Percentiles rank a stretch among this genome's conserved stretches.
Conservation (phyloP, 2,797 vertebrate genomes). For the Monodelphis domestica region DNA sequence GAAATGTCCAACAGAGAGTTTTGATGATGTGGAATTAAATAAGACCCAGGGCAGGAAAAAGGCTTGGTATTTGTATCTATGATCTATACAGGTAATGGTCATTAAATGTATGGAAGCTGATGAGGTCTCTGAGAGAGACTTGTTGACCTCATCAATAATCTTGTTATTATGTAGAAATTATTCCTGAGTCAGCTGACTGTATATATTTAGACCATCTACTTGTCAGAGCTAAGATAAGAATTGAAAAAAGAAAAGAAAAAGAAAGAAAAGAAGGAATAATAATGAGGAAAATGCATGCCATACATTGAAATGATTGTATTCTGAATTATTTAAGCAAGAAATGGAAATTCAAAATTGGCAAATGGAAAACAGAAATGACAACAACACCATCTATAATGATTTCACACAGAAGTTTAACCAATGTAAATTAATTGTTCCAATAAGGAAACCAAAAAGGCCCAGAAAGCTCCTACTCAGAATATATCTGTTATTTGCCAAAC, state of each 20-base stretch:
- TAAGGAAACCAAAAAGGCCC: background rate
- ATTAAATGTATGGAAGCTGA: background rate
- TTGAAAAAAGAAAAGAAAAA: background rate
- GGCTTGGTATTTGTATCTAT: background rate
- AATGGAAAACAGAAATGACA: background rate
- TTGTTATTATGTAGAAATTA: background rate
- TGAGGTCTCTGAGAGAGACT: background rate
- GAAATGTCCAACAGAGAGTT: background rate
- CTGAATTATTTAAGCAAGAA: background rate
- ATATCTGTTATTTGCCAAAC: background rate
- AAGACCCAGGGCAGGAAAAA: background rate
- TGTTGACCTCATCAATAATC: background rate
- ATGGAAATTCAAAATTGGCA: background rate
- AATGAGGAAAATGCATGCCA: background rate
- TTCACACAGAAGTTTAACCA: background rate
- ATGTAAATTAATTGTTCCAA: background rate
- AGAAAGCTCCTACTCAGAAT: background rate
- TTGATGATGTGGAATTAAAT: background rate
- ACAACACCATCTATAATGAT: background rate
- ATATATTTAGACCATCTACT: background rate
- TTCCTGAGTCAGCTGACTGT: background rate
- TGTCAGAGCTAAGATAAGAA: background rate
- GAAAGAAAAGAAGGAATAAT: background rate
- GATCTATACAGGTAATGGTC: background rate
- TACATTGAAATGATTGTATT: background rate